Conservation (phyloP, 2,888 invertebrate genomes). For the Falcaria lacertinaria region DNA sequence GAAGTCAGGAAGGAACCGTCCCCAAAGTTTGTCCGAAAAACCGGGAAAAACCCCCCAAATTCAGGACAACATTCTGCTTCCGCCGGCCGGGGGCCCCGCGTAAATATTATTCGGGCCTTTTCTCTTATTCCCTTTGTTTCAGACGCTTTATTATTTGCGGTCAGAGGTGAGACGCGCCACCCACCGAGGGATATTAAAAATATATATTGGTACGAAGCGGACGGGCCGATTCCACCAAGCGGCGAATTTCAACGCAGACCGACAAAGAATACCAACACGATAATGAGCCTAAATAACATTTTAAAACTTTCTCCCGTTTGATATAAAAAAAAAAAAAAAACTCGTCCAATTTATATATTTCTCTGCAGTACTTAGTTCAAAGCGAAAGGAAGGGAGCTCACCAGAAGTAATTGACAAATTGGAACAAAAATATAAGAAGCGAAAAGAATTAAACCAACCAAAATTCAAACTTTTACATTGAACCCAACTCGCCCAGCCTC, state of each 20-base stretch:
- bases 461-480: too few species aligned
- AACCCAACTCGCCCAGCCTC: too few species aligned
- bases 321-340: constrained; percentile 46
- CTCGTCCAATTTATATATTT: constrained; percentile 57
- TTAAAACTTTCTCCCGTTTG: constrained; percentile 48
- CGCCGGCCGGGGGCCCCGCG: constrained; percentile 50
- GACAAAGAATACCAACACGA: constrained; percentile 33
- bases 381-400: constrained; percentile 46
- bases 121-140: constrained; percentile 71
- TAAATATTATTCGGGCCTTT: constrained; percentile 70
- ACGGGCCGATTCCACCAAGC: constrained; percentile 23
- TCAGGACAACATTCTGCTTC: constrained; percentile 63
- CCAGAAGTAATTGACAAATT: constrained; percentile 68
- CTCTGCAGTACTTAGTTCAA: constrained; percentile 31
- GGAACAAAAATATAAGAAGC: constrained; percentile 52
- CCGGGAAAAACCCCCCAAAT: constrained; percentile 62
- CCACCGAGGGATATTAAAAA: constrained; percentile 17
- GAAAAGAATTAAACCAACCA: too few species aligned
- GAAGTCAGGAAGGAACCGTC: constrained; percentile 69
- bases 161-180: constrained; percentile 30
- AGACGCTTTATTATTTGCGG: constrained; percentile 63
- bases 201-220: too few species aligned
- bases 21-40: constrained; percentile 58
- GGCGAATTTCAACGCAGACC: constrained; percentile 28
- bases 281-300: constrained; percentile 60